These are phyloP conservation scores for Apis florea DNA, from an alignment of 1,140 invertebrate species.

Conservation along the genomic window DNA sequence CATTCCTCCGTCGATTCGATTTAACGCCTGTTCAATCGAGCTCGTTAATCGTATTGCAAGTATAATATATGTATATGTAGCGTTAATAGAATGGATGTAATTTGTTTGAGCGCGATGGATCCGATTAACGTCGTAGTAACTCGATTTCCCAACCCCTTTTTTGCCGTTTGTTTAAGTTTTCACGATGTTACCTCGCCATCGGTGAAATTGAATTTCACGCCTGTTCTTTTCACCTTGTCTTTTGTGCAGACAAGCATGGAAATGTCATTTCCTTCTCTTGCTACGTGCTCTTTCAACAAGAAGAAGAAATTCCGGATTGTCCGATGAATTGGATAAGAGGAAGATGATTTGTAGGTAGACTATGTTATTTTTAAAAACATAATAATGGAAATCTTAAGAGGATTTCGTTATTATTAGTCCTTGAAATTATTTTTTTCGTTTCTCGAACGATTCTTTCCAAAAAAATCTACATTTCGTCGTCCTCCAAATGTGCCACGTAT, in stretches of 20 bases:
- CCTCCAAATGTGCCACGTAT: not conserved
- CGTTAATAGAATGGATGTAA: not conserved
- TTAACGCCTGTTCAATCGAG: constrained; percentile 12
- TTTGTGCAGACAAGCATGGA: not conserved
- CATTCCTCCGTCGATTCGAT: constrained; percentile 7
- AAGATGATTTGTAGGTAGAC: no score
- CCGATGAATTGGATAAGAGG: not conserved
- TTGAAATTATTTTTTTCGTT: no score
- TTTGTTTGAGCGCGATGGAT: constrained; percentile 18
- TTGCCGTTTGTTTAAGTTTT: constrained; percentile 8
- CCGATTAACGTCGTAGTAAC: not conserved
- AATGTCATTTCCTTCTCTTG: not conserved
- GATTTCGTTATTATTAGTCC: no score
- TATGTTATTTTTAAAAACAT: no score
- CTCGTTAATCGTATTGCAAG: not conserved
- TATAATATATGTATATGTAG: not conserved
- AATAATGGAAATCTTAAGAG: no score
- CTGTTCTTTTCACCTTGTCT: not conserved
- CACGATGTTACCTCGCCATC: not conserved
- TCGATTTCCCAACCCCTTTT: not conserved
- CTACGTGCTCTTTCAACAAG: not conserved
- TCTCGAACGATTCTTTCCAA: not conserved
- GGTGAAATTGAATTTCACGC: constrained; percentile 7
- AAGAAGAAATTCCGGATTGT: not conserved
- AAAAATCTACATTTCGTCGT: not conserved